phyloP scores from a whole-genome alignment of 2,797 vertebrate genomes.

The Cirrhinus molitorella region DNA sequence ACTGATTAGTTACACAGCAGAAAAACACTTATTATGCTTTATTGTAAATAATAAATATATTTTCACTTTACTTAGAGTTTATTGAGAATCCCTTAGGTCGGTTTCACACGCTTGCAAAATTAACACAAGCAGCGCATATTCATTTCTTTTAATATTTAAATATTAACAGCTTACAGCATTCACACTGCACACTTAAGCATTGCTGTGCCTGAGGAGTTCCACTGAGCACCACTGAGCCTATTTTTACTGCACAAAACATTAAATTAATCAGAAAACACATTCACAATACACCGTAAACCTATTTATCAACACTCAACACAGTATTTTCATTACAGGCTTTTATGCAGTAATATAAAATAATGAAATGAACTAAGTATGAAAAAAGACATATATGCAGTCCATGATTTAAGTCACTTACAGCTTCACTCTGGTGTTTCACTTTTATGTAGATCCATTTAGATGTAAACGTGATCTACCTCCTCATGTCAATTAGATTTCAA shows the following conservation, averaged over 20 bases:
- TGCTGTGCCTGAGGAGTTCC: not conserved
- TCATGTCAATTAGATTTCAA: not conserved
- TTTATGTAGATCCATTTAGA: not conserved
- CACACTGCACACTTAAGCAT: not conserved
- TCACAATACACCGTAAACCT: not conserved
- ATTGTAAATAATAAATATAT: not conserved
- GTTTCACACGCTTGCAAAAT: not conserved
- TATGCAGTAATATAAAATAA: conserved; percentile 6
- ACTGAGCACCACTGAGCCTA: not conserved
- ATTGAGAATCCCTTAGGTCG: not conserved
- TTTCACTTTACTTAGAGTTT: not conserved
- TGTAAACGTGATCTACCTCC: not conserved
- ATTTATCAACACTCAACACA: not conserved
- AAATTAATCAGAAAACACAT: not conserved
- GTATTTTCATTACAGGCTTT: not conserved
- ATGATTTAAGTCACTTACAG: not conserved
- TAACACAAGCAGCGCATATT: not conserved
- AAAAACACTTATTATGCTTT: not conserved
- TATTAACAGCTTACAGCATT: not conserved
- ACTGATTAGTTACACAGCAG: not conserved
- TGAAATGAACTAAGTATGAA: not conserved
- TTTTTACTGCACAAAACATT: not conserved
- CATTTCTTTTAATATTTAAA: not conserved
- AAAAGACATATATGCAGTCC: not conserved
- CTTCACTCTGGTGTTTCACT: not conserved